Percentiles rank a stretch among this genome's conserved stretches.
phyloP scores from a whole-genome alignment of 2,113 vertebrate species.

The Oryzias woworae region DNA sequence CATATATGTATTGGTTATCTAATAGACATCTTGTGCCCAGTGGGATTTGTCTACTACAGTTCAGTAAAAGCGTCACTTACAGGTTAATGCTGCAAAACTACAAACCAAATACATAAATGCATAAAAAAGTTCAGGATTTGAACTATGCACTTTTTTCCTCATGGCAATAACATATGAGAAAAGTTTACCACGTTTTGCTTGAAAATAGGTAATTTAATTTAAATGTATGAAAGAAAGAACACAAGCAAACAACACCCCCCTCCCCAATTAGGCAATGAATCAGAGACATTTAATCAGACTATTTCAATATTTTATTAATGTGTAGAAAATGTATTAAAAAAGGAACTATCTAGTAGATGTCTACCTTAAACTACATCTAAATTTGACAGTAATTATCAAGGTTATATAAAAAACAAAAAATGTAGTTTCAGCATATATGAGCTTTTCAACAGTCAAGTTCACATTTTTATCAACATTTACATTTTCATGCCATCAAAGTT shows the following conservation, averaged over 20 bases:
- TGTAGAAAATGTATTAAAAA: constrained; percentile 99
- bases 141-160: no score
- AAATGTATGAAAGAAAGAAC: neutral
- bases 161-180: no score
- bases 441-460: constrained; percentile 63
- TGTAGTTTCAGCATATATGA: constrained; percentile 56
- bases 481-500: constrained; percentile 60
- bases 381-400: constrained; percentile 85
- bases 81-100: no score
- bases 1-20: no score
- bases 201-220: no score
- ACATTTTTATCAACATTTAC: constrained; percentile 59
- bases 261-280: neutral
- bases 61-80: no score
- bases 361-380: constrained; percentile 93
- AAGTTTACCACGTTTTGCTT: no score
- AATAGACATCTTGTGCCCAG: no score
- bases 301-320: constrained; percentile 98
- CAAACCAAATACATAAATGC: no score
- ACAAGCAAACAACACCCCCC: neutral
- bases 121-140: no score
- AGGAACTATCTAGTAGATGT: constrained; percentile 97
- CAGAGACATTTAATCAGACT: constrained; percentile 40
- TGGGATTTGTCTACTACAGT: no score
- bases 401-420: constrained; percentile 68